A percentile compares a stretch with the other conserved stretches of the same genome.
These are phyloP conservation scores for Mylabris sibirica DNA, from an alignment of 2,888 invertebrate genomes.

Conservation along the genomic window DNA sequence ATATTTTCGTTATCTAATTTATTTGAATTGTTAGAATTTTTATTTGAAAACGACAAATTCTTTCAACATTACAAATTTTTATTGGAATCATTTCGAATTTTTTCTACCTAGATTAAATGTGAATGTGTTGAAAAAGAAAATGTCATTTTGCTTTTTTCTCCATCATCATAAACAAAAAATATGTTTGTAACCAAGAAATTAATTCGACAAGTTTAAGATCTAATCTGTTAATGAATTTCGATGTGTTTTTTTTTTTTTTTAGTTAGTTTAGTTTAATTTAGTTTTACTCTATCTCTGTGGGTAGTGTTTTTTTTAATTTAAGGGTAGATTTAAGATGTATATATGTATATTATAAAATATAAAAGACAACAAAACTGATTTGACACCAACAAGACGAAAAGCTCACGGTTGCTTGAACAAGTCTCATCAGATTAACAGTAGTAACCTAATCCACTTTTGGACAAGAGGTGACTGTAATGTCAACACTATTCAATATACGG, in stretches of 20 bases:
- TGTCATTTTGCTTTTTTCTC: neutral
- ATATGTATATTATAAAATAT: slow-evolving; percentile 19
- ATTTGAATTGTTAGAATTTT: too few species aligned
- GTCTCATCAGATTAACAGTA: slow-evolving; percentile 50
- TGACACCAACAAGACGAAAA: slow-evolving; percentile 46
- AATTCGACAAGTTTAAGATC: slow-evolving; percentile 2
- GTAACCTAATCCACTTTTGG: slow-evolving; percentile 54
- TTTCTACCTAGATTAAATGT: neutral
- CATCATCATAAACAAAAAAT: neutral
- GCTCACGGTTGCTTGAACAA: slow-evolving; percentile 55
- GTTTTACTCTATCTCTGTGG: too few species aligned
- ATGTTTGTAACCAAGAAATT: neutral
- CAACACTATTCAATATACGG: slow-evolving; percentile 39
- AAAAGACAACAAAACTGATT: slow-evolving; percentile 36
- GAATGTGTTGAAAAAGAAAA: neutral
- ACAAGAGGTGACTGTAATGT: slow-evolving; percentile 54
- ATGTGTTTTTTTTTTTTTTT: too few species aligned
- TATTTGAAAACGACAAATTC: neutral
- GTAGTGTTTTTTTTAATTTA: too few species aligned
- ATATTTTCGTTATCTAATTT: too few species aligned
- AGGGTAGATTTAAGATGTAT: neutral
- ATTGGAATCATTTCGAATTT: neutral
- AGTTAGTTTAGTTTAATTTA: too few species aligned
- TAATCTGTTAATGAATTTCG: neutral
- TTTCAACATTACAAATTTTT: neutral